These are phyloP conservation scores for Cactoblastis cactorum DNA, from an alignment of 2,888 invertebrate genomes.

Conservation along the genomic window DNA sequence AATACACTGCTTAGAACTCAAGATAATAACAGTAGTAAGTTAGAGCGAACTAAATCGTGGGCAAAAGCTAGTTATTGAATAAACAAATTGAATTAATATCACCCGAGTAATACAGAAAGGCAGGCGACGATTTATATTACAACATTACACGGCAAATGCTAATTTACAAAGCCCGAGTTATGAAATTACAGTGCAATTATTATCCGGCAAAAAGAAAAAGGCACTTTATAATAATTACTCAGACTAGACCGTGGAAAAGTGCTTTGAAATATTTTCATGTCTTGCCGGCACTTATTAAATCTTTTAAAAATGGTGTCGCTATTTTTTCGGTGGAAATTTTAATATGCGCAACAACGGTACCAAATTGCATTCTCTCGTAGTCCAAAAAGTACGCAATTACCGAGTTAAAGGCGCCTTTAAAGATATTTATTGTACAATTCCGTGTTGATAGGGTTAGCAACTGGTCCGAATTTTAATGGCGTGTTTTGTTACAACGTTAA, in stretches of 20 bases:
- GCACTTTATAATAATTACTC: slow-evolving; percentile 11
- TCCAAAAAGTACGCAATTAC: slow-evolving; percentile 46
- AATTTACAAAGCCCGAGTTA: not conserved
- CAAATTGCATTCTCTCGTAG: slow-evolving; percentile 57
- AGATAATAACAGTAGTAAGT: no score
- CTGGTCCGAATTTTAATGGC: slow-evolving; percentile 44
- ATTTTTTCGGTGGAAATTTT: slow-evolving; percentile 25
- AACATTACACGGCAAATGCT: not conserved
- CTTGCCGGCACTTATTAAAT: slow-evolving; percentile 29
- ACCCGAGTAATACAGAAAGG: not conserved
- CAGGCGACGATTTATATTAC: not conserved
- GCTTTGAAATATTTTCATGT: slow-evolving; percentile 28
- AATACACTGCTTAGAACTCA: no score
- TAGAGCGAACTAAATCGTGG: no score
- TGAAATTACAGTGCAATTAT: slow-evolving; percentile 4
- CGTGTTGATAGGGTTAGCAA: slow-evolving; percentile 46
- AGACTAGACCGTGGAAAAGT: slow-evolving; percentile 7
- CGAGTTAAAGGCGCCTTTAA: slow-evolving; percentile 40
- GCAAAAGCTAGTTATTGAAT: no score
- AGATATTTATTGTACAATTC: slow-evolving; percentile 56
- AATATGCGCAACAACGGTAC: slow-evolving; percentile 33
- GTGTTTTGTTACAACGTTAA: slow-evolving; percentile 57
- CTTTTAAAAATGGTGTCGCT: slow-evolving; percentile 21
- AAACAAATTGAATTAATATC: not conserved
- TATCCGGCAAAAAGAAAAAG: slow-evolving; percentile 1